A percentile compares a stretch with the other conserved stretches of the same genome.
These are phyloP conservation scores for Bovichtus diacanthus DNA, from an alignment of 2,797 vertebrate genomes.

Conservation along the genomic window DNA sequence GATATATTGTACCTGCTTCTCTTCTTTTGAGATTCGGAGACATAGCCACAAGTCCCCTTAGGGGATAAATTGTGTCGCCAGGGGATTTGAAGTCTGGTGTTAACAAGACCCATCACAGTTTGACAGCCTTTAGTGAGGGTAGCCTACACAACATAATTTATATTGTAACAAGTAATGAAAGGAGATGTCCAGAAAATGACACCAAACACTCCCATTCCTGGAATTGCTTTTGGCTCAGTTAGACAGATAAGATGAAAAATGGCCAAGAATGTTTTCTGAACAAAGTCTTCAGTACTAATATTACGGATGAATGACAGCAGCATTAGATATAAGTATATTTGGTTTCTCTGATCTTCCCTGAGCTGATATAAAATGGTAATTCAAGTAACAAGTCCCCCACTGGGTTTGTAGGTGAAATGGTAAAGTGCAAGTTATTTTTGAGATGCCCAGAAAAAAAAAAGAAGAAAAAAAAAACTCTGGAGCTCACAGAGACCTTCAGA, in stretches of 20 bases:
- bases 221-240: slow-evolving; percentile 19
- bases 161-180: slow-evolving; percentile 30
- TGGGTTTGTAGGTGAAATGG: slow-evolving; percentile 54
- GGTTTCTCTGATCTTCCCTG: slow-evolving; percentile 10
- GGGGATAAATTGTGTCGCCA: slow-evolving; percentile 58
- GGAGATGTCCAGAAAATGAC: slow-evolving; percentile 29
- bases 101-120: slow-evolving; percentile 67
- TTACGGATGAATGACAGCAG: neutral
- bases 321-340: slow-evolving; percentile 1
- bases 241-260: neutral
- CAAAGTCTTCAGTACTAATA: slow-evolving; percentile 16
- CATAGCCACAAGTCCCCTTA: slow-evolving; percentile 39
- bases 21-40: slow-evolving; percentile 43
- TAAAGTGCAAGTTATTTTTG: slow-evolving; percentile 58
- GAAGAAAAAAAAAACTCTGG: slow-evolving; percentile 18
- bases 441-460: slow-evolving; percentile 12
- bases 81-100: slow-evolving; percentile 56
- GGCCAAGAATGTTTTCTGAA: slow-evolving; percentile 12
- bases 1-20: slow-evolving; percentile 55
- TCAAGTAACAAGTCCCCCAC: slow-evolving; percentile 34
- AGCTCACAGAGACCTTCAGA: slow-evolving; percentile 56
- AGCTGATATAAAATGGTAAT: slow-evolving; percentile 9
- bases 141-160: slow-evolving; percentile 14
- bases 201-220: slow-evolving; percentile 14
- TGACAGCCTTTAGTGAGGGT: slow-evolving; percentile 56